These are phyloP conservation scores for Callopanchax toddi DNA, from an alignment of 2,113 vertebrate species.

Conservation along the genomic window DNA sequence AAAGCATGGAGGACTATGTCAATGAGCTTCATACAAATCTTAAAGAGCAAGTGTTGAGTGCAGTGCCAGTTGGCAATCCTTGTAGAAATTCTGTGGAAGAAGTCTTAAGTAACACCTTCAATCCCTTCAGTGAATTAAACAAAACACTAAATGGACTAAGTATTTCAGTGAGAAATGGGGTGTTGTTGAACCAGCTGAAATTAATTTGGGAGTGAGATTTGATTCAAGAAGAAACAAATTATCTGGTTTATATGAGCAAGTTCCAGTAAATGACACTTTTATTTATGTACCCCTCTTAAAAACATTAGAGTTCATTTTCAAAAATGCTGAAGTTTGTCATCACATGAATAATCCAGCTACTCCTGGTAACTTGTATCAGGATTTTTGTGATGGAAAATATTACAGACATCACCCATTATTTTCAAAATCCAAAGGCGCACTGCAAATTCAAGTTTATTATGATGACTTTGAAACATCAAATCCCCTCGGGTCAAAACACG, in stretches of 20 bases:
- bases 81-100: conserved; percentile 5
- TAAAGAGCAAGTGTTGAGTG: too few species aligned
- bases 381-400: too few species aligned
- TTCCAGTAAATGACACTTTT: too few species aligned
- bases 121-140: background rate
- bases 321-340: too few species aligned
- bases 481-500: too few species aligned
- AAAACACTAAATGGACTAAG: background rate
- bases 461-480: too few species aligned
- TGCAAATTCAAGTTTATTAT: too few species aligned
- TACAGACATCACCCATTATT: too few species aligned
- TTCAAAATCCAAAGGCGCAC: too few species aligned
- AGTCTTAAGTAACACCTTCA: background rate
- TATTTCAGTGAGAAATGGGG: background rate
- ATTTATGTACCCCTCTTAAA: background rate
- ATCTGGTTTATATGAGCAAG: background rate
- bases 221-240: background rate
- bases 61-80: background rate
- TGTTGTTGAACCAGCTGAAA: background rate
- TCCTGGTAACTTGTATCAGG: too few species aligned
- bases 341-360: too few species aligned
- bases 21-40: background rate
- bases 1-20: conserved; percentile 1
- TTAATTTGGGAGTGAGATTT: background rate
- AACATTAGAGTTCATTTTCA: background rate